A percentile compares a stretch with the other conserved stretches of the same genome.
These are phyloP conservation scores for Epinephelus cyanopodus DNA, from an alignment of 2,113 vertebrate species.

Conservation along the genomic window DNA sequence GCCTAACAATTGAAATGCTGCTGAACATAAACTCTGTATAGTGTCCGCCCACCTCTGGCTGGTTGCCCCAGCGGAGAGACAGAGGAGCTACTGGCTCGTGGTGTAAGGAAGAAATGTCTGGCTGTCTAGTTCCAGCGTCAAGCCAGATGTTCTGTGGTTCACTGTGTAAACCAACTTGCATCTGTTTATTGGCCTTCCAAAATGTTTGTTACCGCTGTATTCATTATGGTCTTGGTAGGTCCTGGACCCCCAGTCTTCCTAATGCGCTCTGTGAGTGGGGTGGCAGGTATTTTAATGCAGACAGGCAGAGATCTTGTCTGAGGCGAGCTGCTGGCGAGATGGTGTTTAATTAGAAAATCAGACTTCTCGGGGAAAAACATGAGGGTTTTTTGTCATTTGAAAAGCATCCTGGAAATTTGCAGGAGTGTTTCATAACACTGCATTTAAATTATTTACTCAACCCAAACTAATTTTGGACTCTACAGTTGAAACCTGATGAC, in stretches of 20 bases:
- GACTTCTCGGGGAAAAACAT: neutral
- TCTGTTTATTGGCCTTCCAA: constrained; percentile 88
- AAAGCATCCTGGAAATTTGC: neutral
- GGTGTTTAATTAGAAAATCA: neutral
- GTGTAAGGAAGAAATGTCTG: constrained; percentile 85
- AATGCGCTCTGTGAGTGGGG: constrained; percentile 21
- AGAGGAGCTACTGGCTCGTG: constrained; percentile 81
- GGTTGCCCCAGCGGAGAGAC: constrained; percentile 73
- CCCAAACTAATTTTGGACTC: neutral
- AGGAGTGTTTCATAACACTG: neutral
- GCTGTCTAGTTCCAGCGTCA: constrained; percentile 83
- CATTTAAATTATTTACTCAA: constrained; percentile 1
- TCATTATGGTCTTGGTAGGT: constrained; percentile 82
- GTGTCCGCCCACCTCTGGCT: constrained; percentile 68
- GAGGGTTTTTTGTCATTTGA: constrained; percentile 8
- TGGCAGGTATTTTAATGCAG: constrained; percentile 34
- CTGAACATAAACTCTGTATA: constrained; percentile 61
- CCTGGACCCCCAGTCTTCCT: constrained; percentile 46
- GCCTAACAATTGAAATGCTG: constrained; percentile 60
- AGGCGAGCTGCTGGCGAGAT: neutral
- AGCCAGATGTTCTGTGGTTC: constrained; percentile 88
- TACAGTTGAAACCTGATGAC: neutral
- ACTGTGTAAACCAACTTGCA: constrained; percentile 87
- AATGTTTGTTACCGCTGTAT: constrained; percentile 87
- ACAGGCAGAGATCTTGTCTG: neutral